Evolutionary conservation across 2,797 vertebrate genomes (phyloP), one percentile per base, ranked within the genome.

Genomic region (Acrossocheilus wenchowensis): DNA sequence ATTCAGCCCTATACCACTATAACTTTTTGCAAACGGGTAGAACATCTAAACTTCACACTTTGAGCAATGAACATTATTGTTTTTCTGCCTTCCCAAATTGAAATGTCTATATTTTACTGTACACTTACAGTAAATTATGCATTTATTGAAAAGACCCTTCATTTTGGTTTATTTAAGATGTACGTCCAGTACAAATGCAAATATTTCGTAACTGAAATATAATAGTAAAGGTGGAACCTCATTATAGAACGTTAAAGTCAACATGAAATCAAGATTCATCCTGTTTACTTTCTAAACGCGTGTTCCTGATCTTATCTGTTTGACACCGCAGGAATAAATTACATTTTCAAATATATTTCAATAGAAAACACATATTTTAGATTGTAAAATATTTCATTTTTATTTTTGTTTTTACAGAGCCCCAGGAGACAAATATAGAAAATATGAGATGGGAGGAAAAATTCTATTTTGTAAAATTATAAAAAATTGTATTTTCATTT

Each of bases 1-100:
- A 72, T 57, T 45, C 52, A 72, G 30, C 30, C 39, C 39, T 5
- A 85, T 79, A 60, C 64, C 36, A 41, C 30, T 72, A 54, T 60
- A 71, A 85, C 4, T 19, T 79, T 85, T 78, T 62, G 15, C 14
- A 80, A 80, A 79, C 84, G 77, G 84, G 77, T 85, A 85, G n/a
- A 85, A 45, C 48, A 85, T 62, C 41, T 62, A 54, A 85, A 69
- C 50, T 72, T 57, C 34, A 74, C 45, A 9, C 71, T 78, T 78
- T 3, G 14, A 77, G 60, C 45, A 66, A 77, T 17, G 21, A 57
- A 45, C 36, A 23, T 52, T 52, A 84, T 84, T 30, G 23, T 73
- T 80, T 85, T 80, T 41, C 66, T 80, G 26, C 26, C 77, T 80
- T 60, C 7, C 48, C 52, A 60, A 41, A 68, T 50, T 43, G 19